phyloP scores from a whole-genome alignment of 2,113 vertebrate genomes.

The Empidonax alnorum region DNA sequence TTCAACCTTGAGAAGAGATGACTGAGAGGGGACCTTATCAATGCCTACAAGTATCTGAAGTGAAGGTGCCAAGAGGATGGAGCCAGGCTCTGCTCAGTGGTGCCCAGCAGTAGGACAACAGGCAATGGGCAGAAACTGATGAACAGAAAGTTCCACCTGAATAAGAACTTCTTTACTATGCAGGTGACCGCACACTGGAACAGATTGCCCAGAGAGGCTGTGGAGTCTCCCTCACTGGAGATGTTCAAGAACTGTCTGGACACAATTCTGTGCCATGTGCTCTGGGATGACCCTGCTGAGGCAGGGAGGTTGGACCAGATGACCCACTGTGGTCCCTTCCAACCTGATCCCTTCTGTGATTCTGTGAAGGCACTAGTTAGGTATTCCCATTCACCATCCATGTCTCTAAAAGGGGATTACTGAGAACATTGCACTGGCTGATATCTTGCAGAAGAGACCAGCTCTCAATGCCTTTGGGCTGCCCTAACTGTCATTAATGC shows the following conservation, averaged over 20 bases:
- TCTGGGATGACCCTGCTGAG: background rate
- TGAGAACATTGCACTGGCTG: background rate
- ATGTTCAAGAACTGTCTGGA: background rate
- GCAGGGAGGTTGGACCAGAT: background rate
- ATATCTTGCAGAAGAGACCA: background rate
- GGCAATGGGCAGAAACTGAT: background rate
- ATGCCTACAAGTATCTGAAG: background rate
- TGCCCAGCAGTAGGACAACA: background rate
- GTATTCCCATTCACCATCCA: background rate
- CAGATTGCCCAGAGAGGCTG: accelerated
- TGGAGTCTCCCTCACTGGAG: background rate
- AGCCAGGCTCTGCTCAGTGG: background rate
- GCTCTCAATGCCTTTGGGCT: background rate
- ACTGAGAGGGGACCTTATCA: background rate
- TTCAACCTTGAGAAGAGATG: background rate
- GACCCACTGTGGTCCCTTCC: background rate
- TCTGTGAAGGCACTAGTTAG: background rate
- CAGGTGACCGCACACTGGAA: background rate
- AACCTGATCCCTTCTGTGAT: background rate
- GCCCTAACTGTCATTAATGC: background rate
- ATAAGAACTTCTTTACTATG: background rate
- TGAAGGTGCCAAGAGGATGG: background rate
- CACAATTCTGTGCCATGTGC: background rate
- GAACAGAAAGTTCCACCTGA: background rate
- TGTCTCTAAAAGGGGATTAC: background rate